A percentile compares a stretch with the other conserved stretches of the same genome.
Conservation (phyloP, 2,113 vertebrate genomes). For the Perca fluviatilis region DNA sequence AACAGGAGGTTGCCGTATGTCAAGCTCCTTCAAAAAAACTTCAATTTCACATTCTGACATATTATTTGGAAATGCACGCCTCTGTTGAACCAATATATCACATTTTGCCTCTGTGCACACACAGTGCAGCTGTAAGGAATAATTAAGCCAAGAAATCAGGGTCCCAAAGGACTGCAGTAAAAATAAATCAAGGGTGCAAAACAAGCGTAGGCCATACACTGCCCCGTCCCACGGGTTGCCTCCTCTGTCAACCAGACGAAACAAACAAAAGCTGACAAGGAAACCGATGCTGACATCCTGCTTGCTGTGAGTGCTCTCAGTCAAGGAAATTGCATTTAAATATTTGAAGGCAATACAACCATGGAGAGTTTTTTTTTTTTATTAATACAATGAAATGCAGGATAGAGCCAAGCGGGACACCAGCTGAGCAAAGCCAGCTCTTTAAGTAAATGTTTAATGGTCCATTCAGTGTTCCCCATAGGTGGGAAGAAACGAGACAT, state of each 20-base stretch:
- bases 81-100: conserved; percentile 19
- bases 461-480: conserved; percentile 17
- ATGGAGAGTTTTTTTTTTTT: conserved; percentile 16
- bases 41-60: conserved; percentile 40
- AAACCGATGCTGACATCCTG: conserved; percentile 47
- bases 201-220: conserved; percentile 15
- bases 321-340: conserved; percentile 58
- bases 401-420: conserved; percentile 19
- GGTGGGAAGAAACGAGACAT: conserved; percentile 19
- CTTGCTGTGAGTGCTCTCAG: conserved; percentile 47
- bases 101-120: neutral
- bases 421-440: conserved; percentile 39
- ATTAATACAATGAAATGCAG: conserved; percentile 19
- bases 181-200: conserved; percentile 38
- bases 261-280: conserved; percentile 55
- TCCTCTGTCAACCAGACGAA: conserved; percentile 26
- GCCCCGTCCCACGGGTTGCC: conserved; percentile 27
- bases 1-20: conserved; percentile 50
- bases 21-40: conserved; percentile 33
- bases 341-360: conserved; percentile 56
- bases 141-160: conserved; percentile 42
- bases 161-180: conserved; percentile 29
- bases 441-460: conserved; percentile 60
- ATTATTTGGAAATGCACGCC: conserved; percentile 9
- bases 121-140: conserved; percentile 16